Evolutionary conservation across 2,888 invertebrate species (phyloP), one percentile per base, ranked within the genome.

Genomic region (Dryobotodes eremita): DNA sequence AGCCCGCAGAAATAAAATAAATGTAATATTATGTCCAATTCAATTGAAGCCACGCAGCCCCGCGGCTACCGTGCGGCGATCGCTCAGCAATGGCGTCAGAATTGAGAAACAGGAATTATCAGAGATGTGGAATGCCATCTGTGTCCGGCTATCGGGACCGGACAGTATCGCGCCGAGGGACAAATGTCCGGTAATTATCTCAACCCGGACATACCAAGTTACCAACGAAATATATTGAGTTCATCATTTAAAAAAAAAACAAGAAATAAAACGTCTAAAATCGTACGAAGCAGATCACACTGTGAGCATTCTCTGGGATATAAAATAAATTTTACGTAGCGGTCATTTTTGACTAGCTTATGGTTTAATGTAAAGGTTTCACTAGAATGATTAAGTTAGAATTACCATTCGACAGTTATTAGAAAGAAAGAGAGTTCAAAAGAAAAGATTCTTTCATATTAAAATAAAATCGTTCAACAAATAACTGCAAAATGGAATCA

Each of bases 51-150:
- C 20, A 23, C 46, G 68, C 85, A 71, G 75, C 53, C 84, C 87
- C 64, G 69, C 84, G 75, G 86, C 88, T 88, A 77, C 79, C 73
- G 88, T 69, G 74, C 74, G 48, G 55, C 71, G 57, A 68, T 65
- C 75, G 71, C 57, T 64, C 86, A 69, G 70, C 76, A 57, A 26
- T 73, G 71, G 72, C 78, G 71, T 88, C 82, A 75, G 57, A 79
- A 88, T 78, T 74, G 77, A 77, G 80, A 90, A 92, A 93, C 92
- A 86, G 93, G 93, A 92, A 92, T 92, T 90, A 90, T 91, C 89
- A 84, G 82, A 71, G 80, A 76, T 75, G 75, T 55, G 89, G 89
- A 86, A 90, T 88, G 86, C 86, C 89, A 89, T 87, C 87, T 82
- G 87, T 77, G 85, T 86, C 88, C 86, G 87, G 86, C 75, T 71